A percentile compares a stretch with the other conserved stretches of the same genome.
These are phyloP conservation scores for Acheta domesticus DNA, from an alignment of 2,888 invertebrate genomes.

Conservation along the genomic window DNA sequence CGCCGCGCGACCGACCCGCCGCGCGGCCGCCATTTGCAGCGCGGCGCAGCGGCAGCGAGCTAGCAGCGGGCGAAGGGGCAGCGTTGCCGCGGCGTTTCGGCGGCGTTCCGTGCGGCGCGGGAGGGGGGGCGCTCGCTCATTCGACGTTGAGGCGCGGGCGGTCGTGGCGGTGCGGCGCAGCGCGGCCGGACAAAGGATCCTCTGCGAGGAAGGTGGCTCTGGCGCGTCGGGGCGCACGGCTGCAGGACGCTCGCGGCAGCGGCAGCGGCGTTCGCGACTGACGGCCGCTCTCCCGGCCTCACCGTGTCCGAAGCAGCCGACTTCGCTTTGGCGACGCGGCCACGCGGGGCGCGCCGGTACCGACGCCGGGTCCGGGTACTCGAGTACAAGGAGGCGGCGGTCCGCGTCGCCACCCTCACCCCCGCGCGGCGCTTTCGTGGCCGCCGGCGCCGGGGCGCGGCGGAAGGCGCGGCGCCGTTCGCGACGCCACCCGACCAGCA, in stretches of 20 bases:
- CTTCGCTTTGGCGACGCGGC: not conserved
- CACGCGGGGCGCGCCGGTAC: slow-evolving; percentile 7
- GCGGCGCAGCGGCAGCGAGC: not conserved
- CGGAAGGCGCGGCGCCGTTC: not conserved
- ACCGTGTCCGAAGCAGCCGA: slow-evolving; percentile 7
- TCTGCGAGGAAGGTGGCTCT: not conserved
- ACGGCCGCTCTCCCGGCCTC: slow-evolving; percentile 4
- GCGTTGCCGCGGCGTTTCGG: slow-evolving; percentile 21
- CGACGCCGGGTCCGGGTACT: slow-evolving; percentile 19
- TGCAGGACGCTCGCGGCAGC: not conserved
- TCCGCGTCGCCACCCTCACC: not conserved
- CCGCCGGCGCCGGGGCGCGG: not conserved
- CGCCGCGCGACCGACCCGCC: slow-evolving; percentile 29
- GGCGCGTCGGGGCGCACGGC: not conserved
- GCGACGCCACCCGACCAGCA: not conserved
- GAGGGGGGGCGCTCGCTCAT: not conserved
- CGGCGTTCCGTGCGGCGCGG: not conserved
- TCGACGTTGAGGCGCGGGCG: not conserved
- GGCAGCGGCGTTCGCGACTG: slow-evolving; percentile 12
- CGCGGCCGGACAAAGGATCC: not conserved
- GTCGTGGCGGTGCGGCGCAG: slow-evolving; percentile 2
- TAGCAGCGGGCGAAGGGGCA: not conserved
- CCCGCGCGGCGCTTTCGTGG: slow-evolving; percentile 7
- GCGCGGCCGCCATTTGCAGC: slow-evolving; percentile 26
- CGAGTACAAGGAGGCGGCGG: slow-evolving; percentile 5